Percentiles rank a stretch among this genome's conserved stretches.
phyloP scores from a whole-genome alignment of 2,888 invertebrate genomes.

The Arenicola marina region DNA sequence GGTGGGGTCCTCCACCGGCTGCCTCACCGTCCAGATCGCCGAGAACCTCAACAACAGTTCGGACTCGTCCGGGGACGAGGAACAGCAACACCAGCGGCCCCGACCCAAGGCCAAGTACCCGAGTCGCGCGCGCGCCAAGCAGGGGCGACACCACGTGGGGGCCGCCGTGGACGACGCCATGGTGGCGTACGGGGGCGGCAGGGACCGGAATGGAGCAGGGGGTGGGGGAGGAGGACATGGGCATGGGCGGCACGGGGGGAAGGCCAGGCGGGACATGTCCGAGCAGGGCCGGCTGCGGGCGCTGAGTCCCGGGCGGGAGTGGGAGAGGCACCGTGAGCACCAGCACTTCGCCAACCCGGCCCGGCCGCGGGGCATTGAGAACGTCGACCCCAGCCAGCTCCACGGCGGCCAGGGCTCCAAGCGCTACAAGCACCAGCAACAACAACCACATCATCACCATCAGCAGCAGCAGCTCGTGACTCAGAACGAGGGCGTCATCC shows the following conservation, averaged over 20 bases:
- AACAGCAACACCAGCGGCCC: constrained; percentile 38
- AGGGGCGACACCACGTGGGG: neutral
- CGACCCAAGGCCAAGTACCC: constrained; percentile 50
- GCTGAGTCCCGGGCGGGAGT: constrained; percentile 11
- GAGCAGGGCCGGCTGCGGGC: neutral
- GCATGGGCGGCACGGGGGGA: neutral
- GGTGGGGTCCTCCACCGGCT: constrained; percentile 83
- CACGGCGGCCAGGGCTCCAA: neutral
- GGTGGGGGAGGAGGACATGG: neutral
- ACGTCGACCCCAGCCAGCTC: constrained; percentile 14
- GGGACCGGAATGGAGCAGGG: neutral
- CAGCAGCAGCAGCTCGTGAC: neutral
- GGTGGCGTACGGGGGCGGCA: neutral
- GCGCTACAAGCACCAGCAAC: neutral
- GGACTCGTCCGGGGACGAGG: constrained; percentile 78
- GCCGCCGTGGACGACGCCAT: neutral
- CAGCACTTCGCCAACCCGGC: neutral
- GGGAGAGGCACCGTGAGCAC: neutral
- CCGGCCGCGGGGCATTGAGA: constrained; percentile 15
- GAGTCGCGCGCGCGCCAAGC: neutral
- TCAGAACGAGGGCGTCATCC: neutral
- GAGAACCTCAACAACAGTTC: constrained; percentile 72
- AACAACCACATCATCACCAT: neutral
- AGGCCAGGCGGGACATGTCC: neutral
- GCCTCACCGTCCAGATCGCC: constrained; percentile 36